Evolutionary conservation across 1,140 invertebrate species (phyloP), one percentile per base, ranked within the genome.

Genomic region (Phymorhynchus buccinoides): DNA sequence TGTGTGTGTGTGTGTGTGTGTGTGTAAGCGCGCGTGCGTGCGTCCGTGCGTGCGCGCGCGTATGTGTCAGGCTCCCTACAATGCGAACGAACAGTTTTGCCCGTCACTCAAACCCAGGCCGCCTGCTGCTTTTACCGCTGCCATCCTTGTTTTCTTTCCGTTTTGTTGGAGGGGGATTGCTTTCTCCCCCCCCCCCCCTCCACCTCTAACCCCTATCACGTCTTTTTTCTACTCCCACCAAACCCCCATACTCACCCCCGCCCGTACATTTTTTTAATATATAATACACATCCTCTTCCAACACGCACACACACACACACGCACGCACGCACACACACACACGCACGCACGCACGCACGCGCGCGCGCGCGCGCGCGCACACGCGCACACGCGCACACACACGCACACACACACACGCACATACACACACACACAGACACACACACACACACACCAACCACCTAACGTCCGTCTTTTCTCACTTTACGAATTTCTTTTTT

Each of bases 41-140:
- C 48, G 22, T 52, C 48, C 48, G 48, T 18, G 48, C 22, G 22
- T 52, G 48, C 0, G 48, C 48, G 2, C 48, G 48, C 22, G 56
- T 62, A 27, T 62, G 56, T 62, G 56, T 62, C 7, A 14, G 56
- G 56, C 12, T 12, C 12, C 22, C 56, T n/a, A n/a, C 56, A 27
- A 62, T 62, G 18, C n/a, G 56, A 62, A 62, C 12, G 56, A 62
- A 62, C 56, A 62, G 56, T 62, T 62, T 27, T 4, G 14, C 56
- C 56, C 56, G 56, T 62, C 56, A 62, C 56, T 62, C 56, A 62
- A 62, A 62, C n/a, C 56, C 56, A 1, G 56, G 18, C 12, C 56
- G 56, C 56, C 56, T 62, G 56, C 56, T 62, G 56, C 56, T 62
- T n/a, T 62, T 62, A 62, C 56, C n/a, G 22, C 56, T 62, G 56